Conservation (phyloP, 2,797 vertebrate genomes). For the Galaxias olidus region DNA sequence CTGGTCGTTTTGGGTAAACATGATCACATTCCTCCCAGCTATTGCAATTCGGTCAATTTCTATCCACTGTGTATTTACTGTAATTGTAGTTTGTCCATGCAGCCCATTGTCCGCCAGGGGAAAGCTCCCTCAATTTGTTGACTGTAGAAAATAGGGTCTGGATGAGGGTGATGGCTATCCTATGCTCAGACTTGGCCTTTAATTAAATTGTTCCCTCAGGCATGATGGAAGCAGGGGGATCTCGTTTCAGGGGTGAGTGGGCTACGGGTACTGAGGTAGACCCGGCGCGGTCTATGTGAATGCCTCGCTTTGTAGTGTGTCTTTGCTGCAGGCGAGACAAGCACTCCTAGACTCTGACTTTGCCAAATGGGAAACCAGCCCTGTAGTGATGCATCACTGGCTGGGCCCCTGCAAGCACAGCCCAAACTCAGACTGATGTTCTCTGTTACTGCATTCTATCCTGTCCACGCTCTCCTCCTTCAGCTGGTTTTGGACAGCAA, state of each 20-base stretch:
- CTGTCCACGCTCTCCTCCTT: constrained; percentile 10
- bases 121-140: constrained; percentile 53
- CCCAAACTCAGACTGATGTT: neutral
- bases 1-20: neutral
- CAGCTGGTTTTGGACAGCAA: neutral
- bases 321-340: constrained; percentile 46
- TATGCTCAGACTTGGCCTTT: constrained; percentile 60
- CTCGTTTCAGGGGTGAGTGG: constrained; percentile 71
- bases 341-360: constrained; percentile 23
- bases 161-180: constrained; percentile 59
- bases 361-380: constrained; percentile 17
- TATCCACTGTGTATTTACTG: constrained; percentile 36
- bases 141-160: constrained; percentile 37
- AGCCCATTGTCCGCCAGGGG: constrained; percentile 28
- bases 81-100: constrained; percentile 28
- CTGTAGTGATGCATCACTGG: constrained; percentile 24
- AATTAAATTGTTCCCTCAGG: constrained; percentile 76
- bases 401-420: neutral
- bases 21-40: constrained; percentile 4
- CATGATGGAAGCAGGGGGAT: constrained; percentile 68
- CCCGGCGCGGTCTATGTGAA: constrained; percentile 24
- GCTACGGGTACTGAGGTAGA: constrained; percentile 41
- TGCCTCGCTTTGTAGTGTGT: constrained; percentile 37
- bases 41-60: constrained; percentile 46
- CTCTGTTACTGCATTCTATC: neutral